Evolutionary conservation across 2,113 vertebrate genomes (phyloP).

Genomic region (Cavia porcellus): DNA sequence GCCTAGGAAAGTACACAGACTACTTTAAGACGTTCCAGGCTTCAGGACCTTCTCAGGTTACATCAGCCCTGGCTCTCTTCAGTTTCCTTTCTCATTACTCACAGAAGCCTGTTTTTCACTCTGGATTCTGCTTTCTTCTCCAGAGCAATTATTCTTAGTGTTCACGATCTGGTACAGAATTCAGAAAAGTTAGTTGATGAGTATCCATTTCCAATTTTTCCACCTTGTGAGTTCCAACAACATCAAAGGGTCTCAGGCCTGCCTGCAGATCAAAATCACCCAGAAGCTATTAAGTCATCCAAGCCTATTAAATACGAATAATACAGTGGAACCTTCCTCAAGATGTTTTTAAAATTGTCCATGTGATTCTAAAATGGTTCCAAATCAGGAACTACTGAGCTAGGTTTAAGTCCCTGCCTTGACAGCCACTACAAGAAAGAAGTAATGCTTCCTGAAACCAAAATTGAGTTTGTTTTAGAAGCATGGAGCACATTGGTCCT

Average conservation of each 20-base stretch:
- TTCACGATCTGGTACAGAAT: neutral
- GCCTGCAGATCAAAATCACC: neutral
- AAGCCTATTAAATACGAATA: neutral
- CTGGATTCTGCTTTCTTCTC: conserved; percentile 28
- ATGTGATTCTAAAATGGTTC: neutral
- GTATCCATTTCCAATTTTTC: conserved; percentile 36
- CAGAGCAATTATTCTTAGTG: conserved; percentile 57
- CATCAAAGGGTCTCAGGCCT: neutral
- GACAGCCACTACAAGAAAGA: neutral
- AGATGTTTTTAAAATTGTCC: neutral
- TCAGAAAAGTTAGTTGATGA: conserved; percentile 2
- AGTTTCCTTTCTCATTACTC: conserved; percentile 62
- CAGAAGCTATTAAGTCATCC: neutral
- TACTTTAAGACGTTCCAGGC: conserved; percentile 40
- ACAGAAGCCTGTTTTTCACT: conserved; percentile 60
- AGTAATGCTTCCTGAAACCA: neutral
- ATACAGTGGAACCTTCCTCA: neutral
- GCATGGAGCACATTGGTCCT: neutral
- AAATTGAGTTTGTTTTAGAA: neutral
- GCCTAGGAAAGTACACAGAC: neutral
- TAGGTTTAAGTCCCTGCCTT: neutral
- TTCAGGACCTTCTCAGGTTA: conserved; percentile 40
- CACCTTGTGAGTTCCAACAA: neutral
- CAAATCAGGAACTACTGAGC: neutral
- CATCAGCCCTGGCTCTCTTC: neutral